These are phyloP conservation scores for Erpornis zantholeuca DNA, from an alignment of 2,113 vertebrate species.

Conservation along the genomic window DNA sequence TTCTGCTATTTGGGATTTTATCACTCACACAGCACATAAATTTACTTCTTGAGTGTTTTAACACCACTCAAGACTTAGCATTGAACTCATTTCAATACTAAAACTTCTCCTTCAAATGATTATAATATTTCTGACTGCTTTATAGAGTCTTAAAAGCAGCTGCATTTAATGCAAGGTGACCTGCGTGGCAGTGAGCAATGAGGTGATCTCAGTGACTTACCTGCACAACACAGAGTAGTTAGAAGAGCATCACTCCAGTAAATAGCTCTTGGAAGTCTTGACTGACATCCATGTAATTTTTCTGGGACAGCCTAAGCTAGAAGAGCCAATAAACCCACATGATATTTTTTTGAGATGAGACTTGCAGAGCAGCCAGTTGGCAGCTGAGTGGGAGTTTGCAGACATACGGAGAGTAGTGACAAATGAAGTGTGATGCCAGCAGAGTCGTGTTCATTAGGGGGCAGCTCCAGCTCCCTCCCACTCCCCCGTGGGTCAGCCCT, in stretches of 20 bases:
- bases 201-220: not conserved
- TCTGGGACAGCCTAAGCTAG: not conserved
- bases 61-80: not conserved
- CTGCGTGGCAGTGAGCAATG: not conserved
- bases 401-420: conserved; percentile 40
- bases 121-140: not conserved
- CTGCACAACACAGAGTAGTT: not conserved
- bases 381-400: conserved; percentile 45
- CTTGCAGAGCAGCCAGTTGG: conserved; percentile 29
- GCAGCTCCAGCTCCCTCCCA: not conserved
- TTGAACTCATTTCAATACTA: not conserved
- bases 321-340: not conserved
- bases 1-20: not conserved
- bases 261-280: not conserved
- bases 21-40: not conserved
- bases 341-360: not conserved
- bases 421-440: not conserved
- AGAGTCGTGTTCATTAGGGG: not conserved
- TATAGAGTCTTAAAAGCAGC: not conserved
- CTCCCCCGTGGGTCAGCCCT: not conserved
- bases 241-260: not conserved
- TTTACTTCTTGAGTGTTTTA: not conserved
- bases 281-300: not conserved
- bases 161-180: not conserved
- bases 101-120: not conserved